Conservation (phyloP, 2,888 invertebrate species). For the Platerodrilus igneus region DNA sequence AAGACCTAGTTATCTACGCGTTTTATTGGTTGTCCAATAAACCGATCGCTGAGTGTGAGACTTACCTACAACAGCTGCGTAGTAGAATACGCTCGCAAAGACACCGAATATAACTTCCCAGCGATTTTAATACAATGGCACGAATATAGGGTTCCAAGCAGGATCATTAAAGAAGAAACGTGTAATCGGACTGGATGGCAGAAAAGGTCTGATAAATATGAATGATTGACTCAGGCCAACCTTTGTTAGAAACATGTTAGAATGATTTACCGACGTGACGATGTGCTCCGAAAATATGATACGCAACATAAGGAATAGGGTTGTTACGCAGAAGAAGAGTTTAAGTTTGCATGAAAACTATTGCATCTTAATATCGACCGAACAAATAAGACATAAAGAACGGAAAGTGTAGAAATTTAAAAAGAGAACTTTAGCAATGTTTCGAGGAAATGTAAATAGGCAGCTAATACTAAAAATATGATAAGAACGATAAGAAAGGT, state of each 20-base stretch:
- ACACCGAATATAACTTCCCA: not conserved
- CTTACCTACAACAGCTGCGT: not conserved
- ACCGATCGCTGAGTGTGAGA: not conserved
- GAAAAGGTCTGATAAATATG: not conserved
- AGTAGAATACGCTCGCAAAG: not conserved
- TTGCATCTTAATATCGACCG: not conserved
- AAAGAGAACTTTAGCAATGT: not conserved
- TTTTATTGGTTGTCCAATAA: conserved; percentile 3
- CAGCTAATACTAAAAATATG: no score
- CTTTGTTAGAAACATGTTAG: not conserved
- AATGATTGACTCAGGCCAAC: not conserved
- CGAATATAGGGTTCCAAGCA: no score
- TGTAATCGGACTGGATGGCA: not conserved
- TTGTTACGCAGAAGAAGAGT: not conserved
- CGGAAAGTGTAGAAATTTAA: conserved; percentile 2
- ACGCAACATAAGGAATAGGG: not conserved
- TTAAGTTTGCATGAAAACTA: not conserved
- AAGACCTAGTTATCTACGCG: not conserved
- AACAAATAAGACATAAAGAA: no score
- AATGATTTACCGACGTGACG: not conserved
- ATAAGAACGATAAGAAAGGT: no score
- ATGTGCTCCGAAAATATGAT: not conserved
- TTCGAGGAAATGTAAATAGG: no score
- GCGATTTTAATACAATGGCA: not conserved
- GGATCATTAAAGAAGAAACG: no score